Percentiles rank a stretch among this genome's conserved stretches.
Conservation (phyloP, 2,888 invertebrate species). For the Serripes groenlandicus region DNA sequence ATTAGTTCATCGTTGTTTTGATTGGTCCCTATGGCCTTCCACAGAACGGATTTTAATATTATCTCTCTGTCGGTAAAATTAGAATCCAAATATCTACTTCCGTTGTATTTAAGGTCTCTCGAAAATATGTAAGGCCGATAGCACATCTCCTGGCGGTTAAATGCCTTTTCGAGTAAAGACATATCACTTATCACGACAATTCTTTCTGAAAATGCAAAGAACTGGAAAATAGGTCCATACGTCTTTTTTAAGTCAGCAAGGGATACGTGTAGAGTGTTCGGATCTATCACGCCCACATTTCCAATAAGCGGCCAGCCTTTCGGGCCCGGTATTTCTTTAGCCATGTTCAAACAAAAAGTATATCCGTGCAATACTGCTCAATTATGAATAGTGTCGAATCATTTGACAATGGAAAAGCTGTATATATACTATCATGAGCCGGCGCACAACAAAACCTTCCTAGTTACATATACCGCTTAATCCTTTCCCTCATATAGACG, state of each 20-base stretch:
- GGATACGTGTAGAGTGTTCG: neutral
- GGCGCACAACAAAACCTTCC: too few species aligned
- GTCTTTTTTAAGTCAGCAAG: neutral
- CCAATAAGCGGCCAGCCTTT: neutral
- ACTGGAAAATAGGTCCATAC: neutral
- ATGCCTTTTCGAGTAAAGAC: neutral
- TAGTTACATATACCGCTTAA: too few species aligned
- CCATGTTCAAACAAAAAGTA: too few species aligned
- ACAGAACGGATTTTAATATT: neutral
- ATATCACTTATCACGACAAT: conserved; percentile 4
- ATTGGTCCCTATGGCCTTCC: neutral
- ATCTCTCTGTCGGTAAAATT: neutral
- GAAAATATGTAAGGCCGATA: neutral
- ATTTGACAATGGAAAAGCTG: too few species aligned
- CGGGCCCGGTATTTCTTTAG: conserved; percentile 12
- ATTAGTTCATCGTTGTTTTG: neutral
- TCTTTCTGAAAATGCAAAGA: neutral
- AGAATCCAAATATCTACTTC: conserved; percentile 1
- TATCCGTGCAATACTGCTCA: too few species aligned
- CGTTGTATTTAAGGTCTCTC: neutral
- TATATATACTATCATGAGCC: too few species aligned
- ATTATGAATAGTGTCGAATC: too few species aligned
- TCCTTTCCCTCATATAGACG: too few species aligned
- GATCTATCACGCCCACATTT: neutral
- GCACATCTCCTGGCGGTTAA: neutral